These are phyloP conservation scores for Umimayanthus kanabou DNA, from an alignment of 92 coral and sea anemone species.

Conservation along the genomic window DNA sequence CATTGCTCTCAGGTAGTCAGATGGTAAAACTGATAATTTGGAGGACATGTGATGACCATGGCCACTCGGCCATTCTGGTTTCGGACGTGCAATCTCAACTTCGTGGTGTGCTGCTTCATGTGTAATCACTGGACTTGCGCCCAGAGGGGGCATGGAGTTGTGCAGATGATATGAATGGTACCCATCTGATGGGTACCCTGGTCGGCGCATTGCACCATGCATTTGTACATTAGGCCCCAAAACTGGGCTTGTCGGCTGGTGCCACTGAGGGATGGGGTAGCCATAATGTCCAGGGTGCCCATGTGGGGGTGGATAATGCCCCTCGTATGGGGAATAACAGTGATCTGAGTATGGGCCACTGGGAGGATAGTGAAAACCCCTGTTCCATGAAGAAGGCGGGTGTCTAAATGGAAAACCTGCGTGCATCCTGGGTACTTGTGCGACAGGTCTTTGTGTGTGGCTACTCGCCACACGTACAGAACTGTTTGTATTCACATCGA, in stretches of 20 bases:
- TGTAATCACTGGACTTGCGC: constrained; percentile 30
- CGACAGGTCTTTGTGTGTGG: constrained; percentile 30
- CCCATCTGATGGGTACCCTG: constrained; percentile 48
- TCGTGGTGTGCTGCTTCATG: constrained; percentile 60
- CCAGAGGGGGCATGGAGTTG: constrained; percentile 42
- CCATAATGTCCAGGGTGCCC: constrained; percentile 58
- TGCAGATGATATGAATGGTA: constrained; percentile 50
- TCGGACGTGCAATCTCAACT: constrained; percentile 90
- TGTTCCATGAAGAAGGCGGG: constrained; percentile 59
- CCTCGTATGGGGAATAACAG: constrained; percentile 66
- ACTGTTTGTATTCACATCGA: constrained; percentile 68
- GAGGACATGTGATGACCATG: constrained; percentile 64
- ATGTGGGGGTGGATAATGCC: constrained; percentile 58
- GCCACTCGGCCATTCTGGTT: constrained; percentile 93
- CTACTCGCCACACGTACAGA: constrained; percentile 38
- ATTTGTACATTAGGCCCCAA: constrained; percentile 56
- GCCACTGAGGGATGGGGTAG: constrained; percentile 77
- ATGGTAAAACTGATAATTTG: constrained; percentile 74
- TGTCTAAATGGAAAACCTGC: constrained; percentile 46
- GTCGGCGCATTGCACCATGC: constrained; percentile 54
- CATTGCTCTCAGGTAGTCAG: constrained; percentile 76
- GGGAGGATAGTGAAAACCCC: constrained; percentile 59
- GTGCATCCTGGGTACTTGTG: constrained; percentile 45
- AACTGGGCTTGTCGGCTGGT: constrained; percentile 63
- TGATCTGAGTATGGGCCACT: constrained; percentile 50